phyloP scores from a whole-genome alignment of 92 coral and sea anemone genomes.

The Parazoanthus atlanticus region DNA sequence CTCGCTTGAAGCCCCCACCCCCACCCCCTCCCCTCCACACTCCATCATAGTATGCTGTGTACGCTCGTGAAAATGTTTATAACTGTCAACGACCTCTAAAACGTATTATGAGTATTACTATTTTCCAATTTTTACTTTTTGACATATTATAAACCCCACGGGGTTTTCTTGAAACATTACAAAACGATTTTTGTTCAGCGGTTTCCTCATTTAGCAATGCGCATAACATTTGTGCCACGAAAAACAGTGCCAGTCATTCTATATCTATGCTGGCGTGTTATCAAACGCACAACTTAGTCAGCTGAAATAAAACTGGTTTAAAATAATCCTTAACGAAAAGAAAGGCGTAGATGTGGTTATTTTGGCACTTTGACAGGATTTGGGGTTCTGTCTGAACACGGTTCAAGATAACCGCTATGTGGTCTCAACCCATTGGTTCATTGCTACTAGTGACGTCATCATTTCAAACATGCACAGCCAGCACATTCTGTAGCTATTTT shows the following conservation, averaged over 20 bases:
- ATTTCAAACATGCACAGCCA: neutral
- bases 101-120: too few species aligned
- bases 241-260: neutral
- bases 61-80: too few species aligned
- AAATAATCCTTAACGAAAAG: neutral
- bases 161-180: too few species aligned
- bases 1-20: too few species aligned
- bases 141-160: too few species aligned
- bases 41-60: too few species aligned
- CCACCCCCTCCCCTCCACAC: too few species aligned
- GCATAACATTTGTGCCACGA: neutral
- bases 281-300: constrained; percentile 1
- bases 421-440: neutral
- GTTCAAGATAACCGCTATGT: neutral
- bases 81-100: too few species aligned
- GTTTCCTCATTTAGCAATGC: too few species aligned
- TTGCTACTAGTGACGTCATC: neutral
- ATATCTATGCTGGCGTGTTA: neutral
- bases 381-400: neutral
- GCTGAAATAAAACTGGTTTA: neutral
- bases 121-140: too few species aligned
- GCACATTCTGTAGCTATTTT: constrained; percentile 9
- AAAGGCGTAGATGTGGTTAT: neutral
- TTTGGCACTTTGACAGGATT: neutral
- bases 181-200: too few species aligned